Percentiles rank a stretch among this genome's conserved stretches.
Evolutionary conservation across 2,797 vertebrate species (phyloP).

Genomic region (Alectoris magna): DNA sequence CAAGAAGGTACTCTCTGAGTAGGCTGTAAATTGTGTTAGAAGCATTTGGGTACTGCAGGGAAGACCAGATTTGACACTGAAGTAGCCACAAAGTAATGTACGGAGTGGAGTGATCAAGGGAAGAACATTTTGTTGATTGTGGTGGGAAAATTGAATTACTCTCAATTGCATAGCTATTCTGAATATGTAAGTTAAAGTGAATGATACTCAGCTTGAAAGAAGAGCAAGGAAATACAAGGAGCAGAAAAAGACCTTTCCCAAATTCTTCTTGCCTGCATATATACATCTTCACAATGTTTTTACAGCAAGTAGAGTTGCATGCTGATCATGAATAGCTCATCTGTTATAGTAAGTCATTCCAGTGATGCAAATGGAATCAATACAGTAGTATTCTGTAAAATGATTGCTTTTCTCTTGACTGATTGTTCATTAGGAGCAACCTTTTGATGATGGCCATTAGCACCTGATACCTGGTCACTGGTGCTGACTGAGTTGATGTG

Average conservation of each 20-base stretch:
- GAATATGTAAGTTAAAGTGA: conserved; percentile 48
- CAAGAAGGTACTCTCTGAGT: conserved; percentile 51
- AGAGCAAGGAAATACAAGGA: conserved; percentile 29
- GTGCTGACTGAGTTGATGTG: neutral
- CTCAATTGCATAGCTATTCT: conserved; percentile 19
- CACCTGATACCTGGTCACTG: neutral
- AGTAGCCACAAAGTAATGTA: conserved; percentile 56
- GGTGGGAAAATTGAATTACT: conserved; percentile 54
- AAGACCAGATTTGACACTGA: conserved; percentile 60
- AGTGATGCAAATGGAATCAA: conserved; percentile 36
- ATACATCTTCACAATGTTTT: conserved; percentile 22
- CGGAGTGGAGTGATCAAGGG: conserved; percentile 5
- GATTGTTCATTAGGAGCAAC: conserved; percentile 28
- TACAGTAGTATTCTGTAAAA: conserved; percentile 34
- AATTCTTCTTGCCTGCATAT: neutral
- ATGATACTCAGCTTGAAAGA: conserved; percentile 16
- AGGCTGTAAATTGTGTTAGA: conserved; percentile 57
- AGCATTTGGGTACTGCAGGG: conserved; percentile 48
- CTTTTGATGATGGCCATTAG: conserved; percentile 30
- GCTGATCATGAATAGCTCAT: neutral
- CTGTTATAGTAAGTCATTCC: conserved; percentile 23
- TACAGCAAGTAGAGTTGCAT: neutral
- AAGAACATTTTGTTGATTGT: conserved; percentile 62
- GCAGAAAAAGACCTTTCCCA: neutral
- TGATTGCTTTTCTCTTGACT: conserved; percentile 27